Base-by-base conservation (phyloP, 2,113 vertebrate genomes). In the Dipodomys ordii region DNA sequence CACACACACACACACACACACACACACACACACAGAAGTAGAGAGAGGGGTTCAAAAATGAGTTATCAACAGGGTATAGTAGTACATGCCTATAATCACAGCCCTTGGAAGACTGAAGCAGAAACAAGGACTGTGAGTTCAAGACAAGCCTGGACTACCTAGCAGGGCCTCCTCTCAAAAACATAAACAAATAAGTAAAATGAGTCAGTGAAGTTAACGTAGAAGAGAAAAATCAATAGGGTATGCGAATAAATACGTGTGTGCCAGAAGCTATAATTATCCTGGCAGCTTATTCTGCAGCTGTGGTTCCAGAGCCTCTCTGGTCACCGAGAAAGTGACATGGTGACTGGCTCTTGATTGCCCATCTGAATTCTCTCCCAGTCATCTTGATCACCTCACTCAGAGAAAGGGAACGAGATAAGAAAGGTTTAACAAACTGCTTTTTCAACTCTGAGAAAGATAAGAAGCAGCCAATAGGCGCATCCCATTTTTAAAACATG, bases 141-240 rank as follows among this genome's bases (percentile, higher is more conserved):
- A 19, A 49, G 39, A 15, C 16, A 3, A 49, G 4, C 12, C 22
- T 69, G 15, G 20, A 32, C n/a, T 69, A 69, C 18, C 30, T 44
- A 74, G 22, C 19, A 74, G 25, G 72, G 39, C 22, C 35, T 22
- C n/a, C 3, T 25, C 35, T 74, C 22, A 32, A 74, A 74, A 64
- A 23, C 53, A 25, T 39, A 19, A 72, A 35, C 6, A 35, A 71
- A 32, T 35, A 32, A 72, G 18, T 35, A 72, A 32, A 68, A 68
- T 68, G 9, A 28, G 4, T 68, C 30, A n/a, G 6, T 53, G 69
- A 93, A 44, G 11, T 27, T 78, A 60, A 83, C 67, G n/a, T 23
- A 27, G 39, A 93, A 79, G 57, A 90, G 7, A 81, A 85, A 18
- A 64, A 85, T 32, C 90, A 90, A 69, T 11, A 39, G 39, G 23